Percentiles rank a stretch among this genome's conserved stretches.
Evolutionary conservation across 2,113 vertebrate species (phyloP).

Genomic region (Rattus norvegicus): DNA sequence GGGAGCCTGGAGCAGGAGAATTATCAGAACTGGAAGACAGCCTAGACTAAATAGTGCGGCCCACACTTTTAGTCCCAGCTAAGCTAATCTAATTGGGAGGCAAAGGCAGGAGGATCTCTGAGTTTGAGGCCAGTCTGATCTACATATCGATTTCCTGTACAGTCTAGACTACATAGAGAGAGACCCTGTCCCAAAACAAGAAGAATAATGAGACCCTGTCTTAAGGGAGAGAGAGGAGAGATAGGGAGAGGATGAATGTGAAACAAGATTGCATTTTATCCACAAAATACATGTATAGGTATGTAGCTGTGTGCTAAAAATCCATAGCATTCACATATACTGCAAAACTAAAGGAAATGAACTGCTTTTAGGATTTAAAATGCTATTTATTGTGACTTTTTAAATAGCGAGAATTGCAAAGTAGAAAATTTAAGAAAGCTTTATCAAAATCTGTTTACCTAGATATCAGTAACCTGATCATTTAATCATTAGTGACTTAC

Average conservation of each 20-base stretch:
- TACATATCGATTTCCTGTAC: background rate
- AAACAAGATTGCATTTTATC: background rate
- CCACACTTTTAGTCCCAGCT: background rate
- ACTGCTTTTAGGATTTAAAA: constrained; percentile 79
- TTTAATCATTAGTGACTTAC: constrained; percentile 71
- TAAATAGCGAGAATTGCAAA: constrained; percentile 71
- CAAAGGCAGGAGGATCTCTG: background rate
- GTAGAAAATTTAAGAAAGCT: constrained; percentile 75
- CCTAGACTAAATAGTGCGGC: background rate
- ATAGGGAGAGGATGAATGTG: background rate
- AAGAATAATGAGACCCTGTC: background rate
- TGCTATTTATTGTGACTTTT: constrained; percentile 79
- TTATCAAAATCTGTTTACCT: background rate
- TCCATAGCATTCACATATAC: background rate
- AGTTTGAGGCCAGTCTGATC: background rate
- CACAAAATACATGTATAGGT: background rate
- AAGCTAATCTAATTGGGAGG: background rate
- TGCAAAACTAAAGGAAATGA: constrained; percentile 72
- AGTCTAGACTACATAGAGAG: too few species aligned
- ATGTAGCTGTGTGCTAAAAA: constrained; percentile 37
- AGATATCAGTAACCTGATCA: constrained; percentile 54
- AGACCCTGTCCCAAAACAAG: background rate
- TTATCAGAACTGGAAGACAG: background rate
- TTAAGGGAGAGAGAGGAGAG: too few species aligned
- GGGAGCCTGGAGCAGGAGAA: background rate